Evolutionary conservation across 2,888 invertebrate species (phyloP).

Genomic region (Allophyes oxyacanthae): DNA sequence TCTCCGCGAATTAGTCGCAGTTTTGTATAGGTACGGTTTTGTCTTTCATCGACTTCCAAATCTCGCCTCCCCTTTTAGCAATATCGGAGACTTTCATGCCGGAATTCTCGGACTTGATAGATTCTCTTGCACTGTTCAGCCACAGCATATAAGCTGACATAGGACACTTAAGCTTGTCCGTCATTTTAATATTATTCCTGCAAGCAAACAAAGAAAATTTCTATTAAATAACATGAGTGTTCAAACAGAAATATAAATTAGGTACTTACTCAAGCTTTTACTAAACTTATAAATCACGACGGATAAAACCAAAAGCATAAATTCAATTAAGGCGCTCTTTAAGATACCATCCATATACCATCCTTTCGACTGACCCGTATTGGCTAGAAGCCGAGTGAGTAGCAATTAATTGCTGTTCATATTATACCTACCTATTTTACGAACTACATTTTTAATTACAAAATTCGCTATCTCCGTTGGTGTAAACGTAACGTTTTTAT

Average conservation of each 20-base stretch:
- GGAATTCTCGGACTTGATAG: conserved; percentile 96
- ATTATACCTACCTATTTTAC: too few species aligned
- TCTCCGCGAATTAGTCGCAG: too few species aligned
- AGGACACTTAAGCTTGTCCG: conserved; percentile 97
- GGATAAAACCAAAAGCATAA: too few species aligned
- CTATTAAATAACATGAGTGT: conserved; percentile 51
- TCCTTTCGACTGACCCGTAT: too few species aligned
- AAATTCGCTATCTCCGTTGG: background rate
- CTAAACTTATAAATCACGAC: too few species aligned
- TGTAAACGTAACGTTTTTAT: conserved; percentile 1
- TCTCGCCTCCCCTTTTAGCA: conserved; percentile 97
- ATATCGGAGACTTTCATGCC: conserved; percentile 97
- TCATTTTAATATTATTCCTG: conserved; percentile 92
- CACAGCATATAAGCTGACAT: conserved; percentile 98
- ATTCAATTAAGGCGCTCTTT: too few species aligned
- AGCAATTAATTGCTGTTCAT: too few species aligned
- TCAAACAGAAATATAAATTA: too few species aligned
- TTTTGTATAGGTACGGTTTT: conserved; percentile 94
- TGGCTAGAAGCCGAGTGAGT: too few species aligned
- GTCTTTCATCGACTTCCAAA: conserved; percentile 97
- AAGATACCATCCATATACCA: too few species aligned
- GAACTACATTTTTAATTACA: background rate
- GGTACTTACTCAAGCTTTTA: too few species aligned
- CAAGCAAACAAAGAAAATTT: conserved; percentile 64
- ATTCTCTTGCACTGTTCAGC: conserved; percentile 96